Base-by-base conservation (phyloP, 2,113 vertebrate genomes). In the Cynoglossus semilaevis region DNA sequence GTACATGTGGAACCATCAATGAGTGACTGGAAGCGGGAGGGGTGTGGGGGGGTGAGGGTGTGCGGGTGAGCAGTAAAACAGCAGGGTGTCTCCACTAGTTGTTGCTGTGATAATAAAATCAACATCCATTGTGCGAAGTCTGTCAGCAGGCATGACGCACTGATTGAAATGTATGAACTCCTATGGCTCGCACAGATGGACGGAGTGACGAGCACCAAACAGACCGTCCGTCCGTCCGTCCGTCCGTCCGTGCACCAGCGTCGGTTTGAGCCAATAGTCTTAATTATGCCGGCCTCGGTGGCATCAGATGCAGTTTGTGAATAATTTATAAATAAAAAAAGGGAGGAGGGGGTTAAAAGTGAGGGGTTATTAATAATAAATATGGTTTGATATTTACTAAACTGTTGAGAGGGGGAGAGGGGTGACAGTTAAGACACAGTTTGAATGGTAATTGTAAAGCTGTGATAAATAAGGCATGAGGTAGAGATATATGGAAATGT, bases 351-450 rank as follows among this genome's bases (percentile, higher is more conserved):
- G 61, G 19, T 72, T 85, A 88, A 85, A 79, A 70, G 71, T 77
- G 75, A 70, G 72, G 83, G 76, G 84, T 88, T 88, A 88, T 91
- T 91, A 90, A 91, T 90, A 90, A 91, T 90, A 82, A 82, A 91
- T 90, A 81, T 70, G 71, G 79, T 88, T 89, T 90, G 89, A 91
- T 91, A 91, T 91, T 89, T 91, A 90, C 89, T 91, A 91, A 91
- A 92, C 87, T 88, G 85, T 87, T 90, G 76, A 62, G 67, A 64
- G 82, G 67, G 77, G 87, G 78, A 87, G 87, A 78, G 69, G 66
- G 81, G 80, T 73, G 86, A 88, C 87, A 87, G 84, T 87, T 88
- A 87, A 88, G 84, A 85, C 58, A 76, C 87, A 65, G 65, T 89
- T 86, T 87, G 83, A 85, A 90, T 90, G 87, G 87, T 89, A 90